Evolutionary conservation across 2,888 invertebrate species (phyloP).

Genomic region (Xestia ashworthii): DNA sequence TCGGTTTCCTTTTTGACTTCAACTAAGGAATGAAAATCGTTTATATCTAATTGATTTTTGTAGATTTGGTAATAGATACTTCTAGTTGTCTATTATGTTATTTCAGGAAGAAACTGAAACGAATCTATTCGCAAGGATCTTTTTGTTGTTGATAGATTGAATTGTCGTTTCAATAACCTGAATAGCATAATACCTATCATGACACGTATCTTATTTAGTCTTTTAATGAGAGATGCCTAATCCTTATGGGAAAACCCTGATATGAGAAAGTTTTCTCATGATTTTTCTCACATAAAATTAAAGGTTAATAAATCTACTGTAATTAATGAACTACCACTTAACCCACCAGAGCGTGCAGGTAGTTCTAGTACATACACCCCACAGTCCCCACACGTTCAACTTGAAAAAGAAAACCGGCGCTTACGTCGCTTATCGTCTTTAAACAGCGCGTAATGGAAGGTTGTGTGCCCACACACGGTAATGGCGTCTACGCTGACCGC

Average conservation of each 20-base stretch:
- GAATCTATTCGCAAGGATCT: neutral
- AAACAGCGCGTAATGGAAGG: constrained; percentile 67
- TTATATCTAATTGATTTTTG: neutral
- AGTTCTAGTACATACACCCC: neutral
- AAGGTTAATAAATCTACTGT: neutral
- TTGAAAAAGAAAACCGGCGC: constrained; percentile 58
- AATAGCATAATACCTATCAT: no score
- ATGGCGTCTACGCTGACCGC: constrained; percentile 57
- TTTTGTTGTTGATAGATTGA: no score
- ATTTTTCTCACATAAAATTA: neutral
- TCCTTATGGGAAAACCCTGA: neutral
- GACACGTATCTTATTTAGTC: neutral
- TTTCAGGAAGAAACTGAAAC: neutral
- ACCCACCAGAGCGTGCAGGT: constrained; percentile 2
- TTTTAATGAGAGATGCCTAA: neutral
- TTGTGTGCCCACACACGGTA: constrained; percentile 55
- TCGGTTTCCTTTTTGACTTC: neutral
- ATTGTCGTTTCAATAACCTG: neutral
- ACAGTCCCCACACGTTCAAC: constrained; percentile 16
- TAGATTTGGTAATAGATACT: neutral
- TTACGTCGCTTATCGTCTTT: constrained; percentile 58
- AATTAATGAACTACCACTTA: constrained; percentile 21
- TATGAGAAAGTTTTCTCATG: neutral
- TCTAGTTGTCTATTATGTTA: neutral
- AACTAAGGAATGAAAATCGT: neutral